Evolutionary conservation across 2,797 vertebrate genomes (phyloP).

Genomic region (Lepus townsendii): DNA sequence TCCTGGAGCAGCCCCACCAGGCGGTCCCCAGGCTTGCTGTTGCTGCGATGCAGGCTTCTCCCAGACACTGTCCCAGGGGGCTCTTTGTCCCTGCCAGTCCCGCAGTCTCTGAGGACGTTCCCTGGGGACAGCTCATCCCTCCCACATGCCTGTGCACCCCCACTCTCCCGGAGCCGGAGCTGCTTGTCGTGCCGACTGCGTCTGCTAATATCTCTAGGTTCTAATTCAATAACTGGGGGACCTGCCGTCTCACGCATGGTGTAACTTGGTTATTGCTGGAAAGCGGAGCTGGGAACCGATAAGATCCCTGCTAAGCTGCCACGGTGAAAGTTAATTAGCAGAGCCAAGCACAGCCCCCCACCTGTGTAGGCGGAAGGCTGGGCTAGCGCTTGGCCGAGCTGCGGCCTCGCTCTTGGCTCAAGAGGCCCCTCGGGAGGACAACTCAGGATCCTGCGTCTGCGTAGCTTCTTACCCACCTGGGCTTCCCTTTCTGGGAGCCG

Average conservation of each 20-base stretch:
- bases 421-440: no score
- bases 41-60: no score
- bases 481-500: no score
- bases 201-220: slow-evolving; percentile 6
- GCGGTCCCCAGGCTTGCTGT: no score
- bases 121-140: neutral
- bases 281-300: slow-evolving; percentile 45
- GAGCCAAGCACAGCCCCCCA: neutral
- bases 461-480: no score
- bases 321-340: slow-evolving; percentile 37
- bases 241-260: neutral
- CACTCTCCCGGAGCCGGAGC: accelerated
- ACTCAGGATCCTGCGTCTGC: no score
- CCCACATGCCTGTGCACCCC: no score
- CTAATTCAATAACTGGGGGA: slow-evolving; percentile 54
- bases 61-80: no score
- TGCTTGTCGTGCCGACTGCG: neutral
- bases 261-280: slow-evolving; percentile 56
- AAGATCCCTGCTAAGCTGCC: slow-evolving; percentile 33
- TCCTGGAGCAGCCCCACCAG: no score
- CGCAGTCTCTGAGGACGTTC: no score
- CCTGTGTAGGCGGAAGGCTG: neutral
- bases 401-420: neutral
- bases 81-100: no score
- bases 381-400: neutral